phyloP scores from a whole-genome alignment of 2,113 vertebrate species.

The Empidonax traillii region DNA sequence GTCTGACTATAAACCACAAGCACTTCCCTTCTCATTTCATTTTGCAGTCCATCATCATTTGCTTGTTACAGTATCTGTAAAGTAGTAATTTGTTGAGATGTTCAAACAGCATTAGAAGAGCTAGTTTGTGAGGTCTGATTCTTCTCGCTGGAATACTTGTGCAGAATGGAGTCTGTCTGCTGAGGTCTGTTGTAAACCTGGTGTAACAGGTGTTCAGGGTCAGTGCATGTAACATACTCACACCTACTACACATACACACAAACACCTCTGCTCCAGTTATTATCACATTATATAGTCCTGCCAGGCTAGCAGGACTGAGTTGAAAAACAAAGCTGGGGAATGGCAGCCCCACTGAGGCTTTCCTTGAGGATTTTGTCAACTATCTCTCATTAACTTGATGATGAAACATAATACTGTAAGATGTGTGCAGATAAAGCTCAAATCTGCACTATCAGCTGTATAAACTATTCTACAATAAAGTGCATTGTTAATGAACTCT shows the following conservation, averaged over 20 bases:
- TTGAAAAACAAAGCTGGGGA: background rate
- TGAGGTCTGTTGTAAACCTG: background rate
- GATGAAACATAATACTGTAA: background rate
- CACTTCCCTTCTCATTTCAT: background rate
- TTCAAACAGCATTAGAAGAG: background rate
- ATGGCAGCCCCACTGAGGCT: background rate
- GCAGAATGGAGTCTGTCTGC: background rate
- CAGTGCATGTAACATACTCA: background rate
- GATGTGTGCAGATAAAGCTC: background rate
- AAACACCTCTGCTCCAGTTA: background rate
- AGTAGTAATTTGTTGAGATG: background rate
- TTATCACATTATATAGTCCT: background rate
- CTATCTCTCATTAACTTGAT: background rate
- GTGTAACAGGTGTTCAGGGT: background rate
- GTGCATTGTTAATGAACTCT: background rate
- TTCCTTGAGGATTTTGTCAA: background rate
- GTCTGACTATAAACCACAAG: background rate
- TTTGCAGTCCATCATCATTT: constrained; percentile 34
- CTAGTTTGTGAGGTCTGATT: background rate
- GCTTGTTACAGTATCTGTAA: background rate
- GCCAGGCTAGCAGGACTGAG: background rate
- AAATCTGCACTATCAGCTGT: background rate
- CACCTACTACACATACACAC: background rate
- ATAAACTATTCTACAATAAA: background rate
- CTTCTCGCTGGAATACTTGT: background rate